phyloP scores from a whole-genome alignment of 2,113 vertebrate genomes.

The Platichthys stellatus region DNA sequence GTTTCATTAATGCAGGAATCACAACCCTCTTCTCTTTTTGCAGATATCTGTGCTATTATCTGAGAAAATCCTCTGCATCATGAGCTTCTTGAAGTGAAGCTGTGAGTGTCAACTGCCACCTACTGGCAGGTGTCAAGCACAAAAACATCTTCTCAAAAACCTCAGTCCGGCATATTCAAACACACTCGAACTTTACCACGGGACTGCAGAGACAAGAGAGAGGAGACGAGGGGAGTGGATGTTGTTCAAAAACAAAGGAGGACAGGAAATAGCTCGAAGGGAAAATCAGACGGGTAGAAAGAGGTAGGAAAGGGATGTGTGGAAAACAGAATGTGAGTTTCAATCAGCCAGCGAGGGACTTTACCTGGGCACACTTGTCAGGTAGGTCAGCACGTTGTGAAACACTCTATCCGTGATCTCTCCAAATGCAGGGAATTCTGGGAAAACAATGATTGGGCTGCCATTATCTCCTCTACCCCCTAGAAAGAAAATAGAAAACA shows the following conservation, averaged over 20 bases:
- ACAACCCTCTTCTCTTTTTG: neutral
- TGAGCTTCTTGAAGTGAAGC: neutral
- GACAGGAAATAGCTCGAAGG: neutral
- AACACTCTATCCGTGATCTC: conserved; percentile 94
- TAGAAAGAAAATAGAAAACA: conserved; percentile 56
- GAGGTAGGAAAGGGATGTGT: neutral
- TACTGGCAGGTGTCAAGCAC: conserved; percentile 41
- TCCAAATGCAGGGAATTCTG: conserved; percentile 92
- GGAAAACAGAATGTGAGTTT: neutral
- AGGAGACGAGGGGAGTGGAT: neutral
- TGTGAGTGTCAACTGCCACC: conserved; percentile 38
- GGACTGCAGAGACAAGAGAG: neutral
- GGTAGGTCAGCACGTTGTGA: conserved; percentile 94
- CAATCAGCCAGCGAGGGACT: neutral
- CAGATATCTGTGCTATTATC: neutral
- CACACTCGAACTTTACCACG: neutral
- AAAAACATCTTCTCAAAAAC: neutral
- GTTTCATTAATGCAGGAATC: conserved; percentile 24
- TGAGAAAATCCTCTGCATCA: conserved; percentile 1
- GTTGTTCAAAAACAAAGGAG: too few relatives aligned
- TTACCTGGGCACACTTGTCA: conserved; percentile 95
- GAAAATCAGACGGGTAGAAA: neutral
- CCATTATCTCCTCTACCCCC: conserved; percentile 93
- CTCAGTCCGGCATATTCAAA: too few relatives aligned
- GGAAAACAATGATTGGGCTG: conserved; percentile 96